Conservation (phyloP, 2,797 vertebrate species). For the Centroberyx gerrardi region DNA sequence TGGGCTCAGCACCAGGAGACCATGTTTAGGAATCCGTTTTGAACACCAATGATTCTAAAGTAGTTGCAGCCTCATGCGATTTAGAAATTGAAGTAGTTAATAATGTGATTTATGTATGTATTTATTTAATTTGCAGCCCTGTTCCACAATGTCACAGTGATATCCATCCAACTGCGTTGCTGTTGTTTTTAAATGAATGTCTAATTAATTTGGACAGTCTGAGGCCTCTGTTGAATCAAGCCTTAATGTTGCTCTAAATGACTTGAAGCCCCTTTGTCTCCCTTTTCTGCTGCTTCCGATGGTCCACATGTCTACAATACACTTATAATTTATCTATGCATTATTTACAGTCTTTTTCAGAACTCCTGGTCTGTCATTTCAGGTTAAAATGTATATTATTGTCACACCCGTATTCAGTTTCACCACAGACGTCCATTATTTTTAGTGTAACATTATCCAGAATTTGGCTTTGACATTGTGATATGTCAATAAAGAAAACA, state of each 20-base stretch:
- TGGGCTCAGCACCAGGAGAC: too few relatives aligned
- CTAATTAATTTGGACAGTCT: conserved; percentile 22
- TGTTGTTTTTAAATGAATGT: conserved; percentile 27
- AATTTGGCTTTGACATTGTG: conserved; percentile 20
- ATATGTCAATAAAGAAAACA: neutral
- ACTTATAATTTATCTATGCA: neutral
- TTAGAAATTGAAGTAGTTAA: too few relatives aligned
- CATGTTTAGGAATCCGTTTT: too few relatives aligned
- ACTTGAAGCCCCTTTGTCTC: conserved; percentile 12
- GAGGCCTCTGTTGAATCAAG: conserved; percentile 11
- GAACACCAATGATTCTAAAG: too few relatives aligned
- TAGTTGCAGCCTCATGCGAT: too few relatives aligned
- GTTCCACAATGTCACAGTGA: neutral
- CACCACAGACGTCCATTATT: neutral
- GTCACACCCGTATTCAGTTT: conserved; percentile 6
- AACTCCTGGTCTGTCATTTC: neutral
- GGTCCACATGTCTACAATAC: neutral
- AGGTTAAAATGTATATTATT: neutral
- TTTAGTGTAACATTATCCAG: conserved; percentile 1
- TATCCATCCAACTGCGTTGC: neutral
- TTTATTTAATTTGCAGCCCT: too few relatives aligned
- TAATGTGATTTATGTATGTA: too few relatives aligned
- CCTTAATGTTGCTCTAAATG: conserved; percentile 21
- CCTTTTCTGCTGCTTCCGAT: neutral
- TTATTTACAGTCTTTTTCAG: too few relatives aligned